Evolutionary conservation across 1,140 invertebrate genomes (phyloP), one percentile per base, ranked within the genome.

Genomic region (Monomorium pharaonis): DNA sequence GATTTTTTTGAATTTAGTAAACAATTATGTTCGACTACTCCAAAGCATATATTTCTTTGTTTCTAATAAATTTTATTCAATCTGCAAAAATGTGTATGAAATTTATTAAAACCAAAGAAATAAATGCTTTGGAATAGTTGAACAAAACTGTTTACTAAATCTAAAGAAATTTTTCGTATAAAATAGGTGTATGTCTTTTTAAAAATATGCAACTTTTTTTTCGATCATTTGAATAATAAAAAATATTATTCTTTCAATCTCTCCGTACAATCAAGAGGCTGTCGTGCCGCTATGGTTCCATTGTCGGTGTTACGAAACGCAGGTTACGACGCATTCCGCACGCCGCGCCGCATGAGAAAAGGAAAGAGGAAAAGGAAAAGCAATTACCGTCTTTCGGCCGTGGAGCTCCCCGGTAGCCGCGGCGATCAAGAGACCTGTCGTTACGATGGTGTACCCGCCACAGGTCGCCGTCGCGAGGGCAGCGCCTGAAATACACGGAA

Each of bases 401-500:
- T 95, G 96, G 84, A 97, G 94, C 93, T 97, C 97, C 42, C 96
- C 96, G 84, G 96, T 95, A 6, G 96, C 93, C 30, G 96, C 95
- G 18, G 96, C 97, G 83, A 97, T 92, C 12, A 97, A 94, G 30
- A 97, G 94, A 24, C 96, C 97, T 37, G 96, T 94, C 16, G 96
- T 97, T 89, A 97, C 96, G 81, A 98, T 97, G 89, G 97, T 93
- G 94, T 97, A 98, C 90, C 97, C 96, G 94, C 95, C 95, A 80
- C 95, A 95, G 49, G 95, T 95, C 16, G 94, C 94, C 87, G 95
- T 95, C 62, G 95, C 95, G 76, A 96, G 94, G 81, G 95, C 92
- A 84, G 95, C 94, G 63, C 95, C 95, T 95, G 63, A 89, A 63
- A 88, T 80, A 51, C 63, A 44, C 30, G 67, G 80, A 89, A 88